Evolutionary conservation across 2,888 invertebrate species (phyloP), one percentile per base, ranked within the genome.

Genomic region (Rhamnusium bicolor): DNA sequence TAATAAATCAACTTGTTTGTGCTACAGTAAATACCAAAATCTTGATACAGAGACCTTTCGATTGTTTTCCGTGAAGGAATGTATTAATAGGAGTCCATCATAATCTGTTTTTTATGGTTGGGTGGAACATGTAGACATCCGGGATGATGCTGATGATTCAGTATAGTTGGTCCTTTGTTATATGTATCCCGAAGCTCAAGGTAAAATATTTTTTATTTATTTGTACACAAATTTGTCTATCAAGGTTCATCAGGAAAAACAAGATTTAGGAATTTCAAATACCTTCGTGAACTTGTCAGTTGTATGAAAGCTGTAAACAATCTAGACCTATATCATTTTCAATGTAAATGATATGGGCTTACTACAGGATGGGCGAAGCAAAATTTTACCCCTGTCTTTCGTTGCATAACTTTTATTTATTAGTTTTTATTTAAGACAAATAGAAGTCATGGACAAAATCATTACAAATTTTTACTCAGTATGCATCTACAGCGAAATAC

Each of bases 1-100:
- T 27, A 51, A 29, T 53, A 65, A 51, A 29, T 53, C n/a, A 24
- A 49, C 29, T 53, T 16, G 29, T 65, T 53, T 51, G 51, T 32
- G 65, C 51, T 65, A 49, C 47, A 24, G 24, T 49, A 63, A 49
- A 63, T 49, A 63, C 47, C 62, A 47, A 49, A 63, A 63, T 49
- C 62, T 63, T 24, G 49, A 63, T 63, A 47, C 47, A 3, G 47
- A 21, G 21, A 19, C 5, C 16, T 63, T 19, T 21, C 62, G 47
- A 49, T 24, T 47, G 49, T 58, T 47, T 47, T 47, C n/a, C 19
- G 40, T 19, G 46, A n/a, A 16, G 61, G 61, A 61, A 61, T 61
- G 61, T 18, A 58, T 58, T 58, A n/a, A 58, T 58, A 32, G 58
- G n/a, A n/a, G 29, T n/a, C 58, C 58, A 58, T 58, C 58, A 18